A percentile compares a stretch with the other conserved stretches of the same genome.
Evolutionary conservation across 2,113 vertebrate species (phyloP).

Genomic region (Nothoprocta pentlandii): DNA sequence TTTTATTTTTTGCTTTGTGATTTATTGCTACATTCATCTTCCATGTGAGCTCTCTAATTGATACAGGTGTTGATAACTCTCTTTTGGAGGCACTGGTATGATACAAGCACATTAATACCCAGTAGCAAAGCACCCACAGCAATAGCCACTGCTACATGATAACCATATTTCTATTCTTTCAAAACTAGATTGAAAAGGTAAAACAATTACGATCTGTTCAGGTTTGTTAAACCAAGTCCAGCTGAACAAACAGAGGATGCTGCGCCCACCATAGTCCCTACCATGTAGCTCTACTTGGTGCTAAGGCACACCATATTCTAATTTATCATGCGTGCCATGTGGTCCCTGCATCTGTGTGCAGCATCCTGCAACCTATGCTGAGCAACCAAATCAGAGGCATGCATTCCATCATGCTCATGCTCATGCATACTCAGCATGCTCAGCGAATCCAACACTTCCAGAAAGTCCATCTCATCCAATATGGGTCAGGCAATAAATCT

Average conservation of each 20-base stretch:
- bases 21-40: not conserved
- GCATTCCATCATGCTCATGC: too few species aligned
- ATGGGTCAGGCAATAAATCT: not conserved
- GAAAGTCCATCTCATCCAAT: not conserved
- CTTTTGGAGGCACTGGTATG: not conserved
- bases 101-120: not conserved
- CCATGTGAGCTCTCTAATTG: not conserved
- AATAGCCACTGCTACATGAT: not conserved
- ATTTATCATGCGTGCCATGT: not conserved
- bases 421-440: not conserved
- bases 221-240: not conserved
- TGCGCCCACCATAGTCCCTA: not conserved
- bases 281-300: fast-evolving
- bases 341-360: not conserved
- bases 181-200: not conserved
- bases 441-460: not conserved
- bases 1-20: not conserved
- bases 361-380: not conserved
- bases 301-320: not conserved
- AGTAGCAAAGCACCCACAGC: not conserved
- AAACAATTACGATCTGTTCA: not conserved
- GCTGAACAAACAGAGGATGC: not conserved
- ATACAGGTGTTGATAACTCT: not conserved
- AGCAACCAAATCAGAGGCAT: not conserved
- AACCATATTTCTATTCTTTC: not conserved